A percentile compares a stretch with the other conserved stretches of the same genome.
phyloP scores from a whole-genome alignment of 2,113 vertebrate species.

The Pipa parva region DNA sequence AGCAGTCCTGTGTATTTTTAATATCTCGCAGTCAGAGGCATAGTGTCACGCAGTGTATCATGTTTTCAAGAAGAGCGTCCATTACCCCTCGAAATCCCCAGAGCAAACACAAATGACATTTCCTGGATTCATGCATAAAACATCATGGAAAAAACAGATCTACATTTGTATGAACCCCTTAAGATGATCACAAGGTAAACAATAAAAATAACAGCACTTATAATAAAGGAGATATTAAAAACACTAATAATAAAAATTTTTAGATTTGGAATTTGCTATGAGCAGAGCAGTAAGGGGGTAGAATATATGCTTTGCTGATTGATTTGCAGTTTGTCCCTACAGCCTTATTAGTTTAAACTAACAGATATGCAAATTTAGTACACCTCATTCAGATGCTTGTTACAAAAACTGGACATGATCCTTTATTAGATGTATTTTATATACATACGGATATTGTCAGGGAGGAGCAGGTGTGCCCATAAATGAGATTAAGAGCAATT shows the following conservation, averaged over 20 bases:
- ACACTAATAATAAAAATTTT: background rate
- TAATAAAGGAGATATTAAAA: conserved; percentile 22
- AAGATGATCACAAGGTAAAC: conserved; percentile 23
- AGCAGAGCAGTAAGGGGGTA: background rate
- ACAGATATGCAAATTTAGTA: conserved; percentile 13
- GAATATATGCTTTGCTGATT: background rate
- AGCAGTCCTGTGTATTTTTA: conserved; percentile 19
- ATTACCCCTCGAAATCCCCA: conserved; percentile 30
- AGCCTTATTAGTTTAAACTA: conserved; percentile 7
- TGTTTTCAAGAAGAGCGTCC: conserved; percentile 25
- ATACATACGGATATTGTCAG: too few species aligned
- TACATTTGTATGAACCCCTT: conserved; percentile 35
- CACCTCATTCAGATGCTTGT: conserved; percentile 23
- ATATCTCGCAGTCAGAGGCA: conserved; percentile 33
- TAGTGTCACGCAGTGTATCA: conserved; percentile 38
- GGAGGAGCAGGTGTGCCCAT: too few species aligned
- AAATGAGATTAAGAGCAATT: too few species aligned
- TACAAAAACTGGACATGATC: too few species aligned
- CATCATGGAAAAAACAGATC: conserved; percentile 33
- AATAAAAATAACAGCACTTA: conserved; percentile 20
- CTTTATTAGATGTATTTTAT: too few species aligned
- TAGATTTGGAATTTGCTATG: background rate
- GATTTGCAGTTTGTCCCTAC: background rate
- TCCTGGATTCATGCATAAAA: conserved; percentile 43
- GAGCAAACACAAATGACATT: conserved; percentile 43